Conservation (phyloP, 2,113 vertebrate genomes). For the Muntiacus muntjak region DNA sequence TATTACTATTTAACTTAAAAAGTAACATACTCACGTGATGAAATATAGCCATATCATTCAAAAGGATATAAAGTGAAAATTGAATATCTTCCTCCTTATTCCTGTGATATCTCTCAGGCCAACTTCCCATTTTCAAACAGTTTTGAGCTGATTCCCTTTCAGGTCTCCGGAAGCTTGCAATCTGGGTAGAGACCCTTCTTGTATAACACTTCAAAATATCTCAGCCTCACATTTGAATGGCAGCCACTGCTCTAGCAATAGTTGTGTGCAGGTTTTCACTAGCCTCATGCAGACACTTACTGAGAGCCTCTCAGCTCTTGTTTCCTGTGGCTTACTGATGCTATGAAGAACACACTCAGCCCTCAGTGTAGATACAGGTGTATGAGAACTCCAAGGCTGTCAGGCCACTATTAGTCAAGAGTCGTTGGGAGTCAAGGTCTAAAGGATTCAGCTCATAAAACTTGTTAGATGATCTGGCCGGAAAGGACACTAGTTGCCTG, state of each 20-base stretch:
- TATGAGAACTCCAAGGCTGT: not conserved
- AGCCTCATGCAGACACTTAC: not conserved
- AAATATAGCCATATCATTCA: not conserved
- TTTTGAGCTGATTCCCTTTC: not conserved
- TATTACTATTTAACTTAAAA: not conserved
- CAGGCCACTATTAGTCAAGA: not conserved
- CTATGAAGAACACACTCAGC: not conserved
- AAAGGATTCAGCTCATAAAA: not conserved
- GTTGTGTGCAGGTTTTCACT: not conserved
- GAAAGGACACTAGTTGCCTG: not conserved
- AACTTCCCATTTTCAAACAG: not conserved
- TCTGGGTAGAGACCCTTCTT: not conserved
- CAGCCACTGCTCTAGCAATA: not conserved
- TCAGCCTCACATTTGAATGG: not conserved
- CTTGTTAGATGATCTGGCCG: not conserved
- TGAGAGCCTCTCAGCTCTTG: not conserved
- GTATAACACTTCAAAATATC: not conserved
- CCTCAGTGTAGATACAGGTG: not conserved
- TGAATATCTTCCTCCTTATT: not conserved
- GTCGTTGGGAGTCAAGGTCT: not conserved
- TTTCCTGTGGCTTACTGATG: not conserved
- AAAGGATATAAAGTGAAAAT: not conserved
- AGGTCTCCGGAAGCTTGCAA: not conserved
- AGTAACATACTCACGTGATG: not conserved
- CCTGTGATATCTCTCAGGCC: not conserved